Percentiles rank a stretch among this genome's conserved stretches.
Evolutionary conservation across 2,888 invertebrate genomes (phyloP).

Genomic region (Aleiodes alternator): DNA sequence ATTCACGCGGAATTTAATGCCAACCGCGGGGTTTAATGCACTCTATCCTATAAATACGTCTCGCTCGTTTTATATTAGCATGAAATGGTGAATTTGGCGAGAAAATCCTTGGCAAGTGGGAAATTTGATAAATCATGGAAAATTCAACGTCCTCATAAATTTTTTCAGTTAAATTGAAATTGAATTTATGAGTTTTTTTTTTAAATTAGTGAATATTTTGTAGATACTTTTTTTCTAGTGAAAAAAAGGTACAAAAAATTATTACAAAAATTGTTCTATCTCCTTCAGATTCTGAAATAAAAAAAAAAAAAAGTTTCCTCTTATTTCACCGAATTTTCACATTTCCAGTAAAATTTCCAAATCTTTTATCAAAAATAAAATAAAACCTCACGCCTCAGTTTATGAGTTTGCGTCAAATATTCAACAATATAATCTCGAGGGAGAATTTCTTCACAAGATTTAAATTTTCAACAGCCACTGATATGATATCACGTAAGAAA

Average conservation of each 20-base stretch:
- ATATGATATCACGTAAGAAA: slow-evolving; percentile 22
- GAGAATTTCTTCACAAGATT: not conserved
- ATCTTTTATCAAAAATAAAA: not conserved
- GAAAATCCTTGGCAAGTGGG: not conserved
- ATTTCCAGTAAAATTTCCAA: not conserved
- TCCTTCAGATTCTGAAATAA: too few species aligned
- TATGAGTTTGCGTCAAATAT: slow-evolving; percentile 24
- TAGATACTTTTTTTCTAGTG: too few species aligned
- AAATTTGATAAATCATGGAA: not conserved
- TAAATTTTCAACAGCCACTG: slow-evolving; percentile 6
- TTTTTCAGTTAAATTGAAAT: too few species aligned
- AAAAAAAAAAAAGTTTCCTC: too few species aligned
- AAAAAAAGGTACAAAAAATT: too few species aligned
- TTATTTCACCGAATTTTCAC: too few species aligned
- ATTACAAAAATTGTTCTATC: too few species aligned
- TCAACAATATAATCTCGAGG: slow-evolving; percentile 7
- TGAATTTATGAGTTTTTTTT: too few species aligned
- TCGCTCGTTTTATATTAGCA: not conserved
- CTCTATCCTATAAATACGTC: slow-evolving; percentile 31
- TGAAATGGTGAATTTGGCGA: slow-evolving; percentile 4
- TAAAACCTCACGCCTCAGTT: not conserved
- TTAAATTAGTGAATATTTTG: too few species aligned
- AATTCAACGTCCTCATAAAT: not conserved
- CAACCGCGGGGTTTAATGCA: slow-evolving; percentile 17
- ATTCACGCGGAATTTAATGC: slow-evolving; percentile 32